A percentile compares a stretch with the other conserved stretches of the same genome.
Evolutionary conservation across 1,140 invertebrate species (phyloP).

Genomic region (Limonius californicus): DNA sequence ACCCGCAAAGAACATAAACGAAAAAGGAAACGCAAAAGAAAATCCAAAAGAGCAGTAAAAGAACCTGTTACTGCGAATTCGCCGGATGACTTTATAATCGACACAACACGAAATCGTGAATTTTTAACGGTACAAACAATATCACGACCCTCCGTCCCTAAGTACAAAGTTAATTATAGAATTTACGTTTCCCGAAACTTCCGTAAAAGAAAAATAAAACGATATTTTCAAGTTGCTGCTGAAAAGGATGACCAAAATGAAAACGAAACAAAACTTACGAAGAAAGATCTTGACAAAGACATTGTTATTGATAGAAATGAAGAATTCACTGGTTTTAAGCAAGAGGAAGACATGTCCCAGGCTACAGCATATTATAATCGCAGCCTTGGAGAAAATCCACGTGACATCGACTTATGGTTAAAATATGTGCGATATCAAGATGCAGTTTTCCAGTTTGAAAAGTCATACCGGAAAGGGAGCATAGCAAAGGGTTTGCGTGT

Average conservation of each 20-base stretch:
- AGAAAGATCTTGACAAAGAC: conserved; percentile 30
- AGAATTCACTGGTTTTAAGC: conserved; percentile 36
- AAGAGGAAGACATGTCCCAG: conserved; percentile 49
- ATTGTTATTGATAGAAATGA: conserved; percentile 29
- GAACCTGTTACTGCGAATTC: neutral
- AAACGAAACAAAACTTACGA: conserved; percentile 37
- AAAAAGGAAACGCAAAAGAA: neutral
- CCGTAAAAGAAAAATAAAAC: conserved; percentile 37
- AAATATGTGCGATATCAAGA: conserved; percentile 58
- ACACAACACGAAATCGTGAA: neutral
- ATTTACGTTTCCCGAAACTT: conserved; percentile 33
- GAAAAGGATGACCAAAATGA: conserved; percentile 34
- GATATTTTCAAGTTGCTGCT: conserved; percentile 45
- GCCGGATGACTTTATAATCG: conserved; percentile 49
- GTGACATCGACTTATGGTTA: conserved; percentile 53
- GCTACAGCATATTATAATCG: conserved; percentile 53
- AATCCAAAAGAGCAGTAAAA: conserved; percentile 32
- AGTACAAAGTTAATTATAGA: conserved; percentile 43
- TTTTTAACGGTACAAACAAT: conserved; percentile 46
- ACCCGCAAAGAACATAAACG: too few species aligned
- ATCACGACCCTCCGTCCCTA: conserved; percentile 48
- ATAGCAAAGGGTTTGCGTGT: conserved; percentile 46
- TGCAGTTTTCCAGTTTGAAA: conserved; percentile 46
- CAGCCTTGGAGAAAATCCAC: conserved; percentile 49
- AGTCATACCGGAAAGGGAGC: conserved; percentile 44